A percentile compares a stretch with the other conserved stretches of the same genome.
Evolutionary conservation across 2,797 vertebrate genomes (phyloP).

Genomic region (Chlorospingus semifuscus): DNA sequence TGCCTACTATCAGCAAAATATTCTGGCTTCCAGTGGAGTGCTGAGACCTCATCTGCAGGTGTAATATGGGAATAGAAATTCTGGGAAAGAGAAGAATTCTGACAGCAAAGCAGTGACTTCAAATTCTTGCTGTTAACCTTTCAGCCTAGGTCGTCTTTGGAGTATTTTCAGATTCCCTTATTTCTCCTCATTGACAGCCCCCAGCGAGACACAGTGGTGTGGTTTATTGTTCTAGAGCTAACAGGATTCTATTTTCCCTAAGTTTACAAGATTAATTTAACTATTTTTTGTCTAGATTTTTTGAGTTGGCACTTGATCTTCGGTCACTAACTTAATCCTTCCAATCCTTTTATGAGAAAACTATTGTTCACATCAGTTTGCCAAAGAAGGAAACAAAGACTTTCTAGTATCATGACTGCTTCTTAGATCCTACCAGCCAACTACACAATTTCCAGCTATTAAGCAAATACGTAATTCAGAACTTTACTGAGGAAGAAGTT

Average conservation of each 20-base stretch:
- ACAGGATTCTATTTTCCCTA: not conserved
- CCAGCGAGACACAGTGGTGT: not conserved
- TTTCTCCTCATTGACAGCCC: not conserved
- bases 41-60: not conserved
- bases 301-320: not conserved
- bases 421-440: not conserved
- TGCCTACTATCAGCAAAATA: not conserved
- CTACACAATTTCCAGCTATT: not conserved
- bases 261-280: not conserved
- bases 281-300: not conserved
- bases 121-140: not conserved
- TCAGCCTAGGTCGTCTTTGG: not conserved
- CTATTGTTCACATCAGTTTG: not conserved
- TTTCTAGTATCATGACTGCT: not conserved
- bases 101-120: not conserved
- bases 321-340: not conserved
- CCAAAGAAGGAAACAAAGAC: not conserved
- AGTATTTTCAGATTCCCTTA: not conserved
- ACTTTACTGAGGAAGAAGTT: not conserved
- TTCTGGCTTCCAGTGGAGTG: not conserved
- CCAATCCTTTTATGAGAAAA: not conserved
- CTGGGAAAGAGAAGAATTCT: not conserved
- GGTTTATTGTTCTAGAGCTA: not conserved
- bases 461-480: not conserved
- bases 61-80: not conserved